Percentiles rank a stretch among this genome's conserved stretches.
Evolutionary conservation across 1,140 invertebrate genomes (phyloP).

Genomic region (Drosophila albomicans): DNA sequence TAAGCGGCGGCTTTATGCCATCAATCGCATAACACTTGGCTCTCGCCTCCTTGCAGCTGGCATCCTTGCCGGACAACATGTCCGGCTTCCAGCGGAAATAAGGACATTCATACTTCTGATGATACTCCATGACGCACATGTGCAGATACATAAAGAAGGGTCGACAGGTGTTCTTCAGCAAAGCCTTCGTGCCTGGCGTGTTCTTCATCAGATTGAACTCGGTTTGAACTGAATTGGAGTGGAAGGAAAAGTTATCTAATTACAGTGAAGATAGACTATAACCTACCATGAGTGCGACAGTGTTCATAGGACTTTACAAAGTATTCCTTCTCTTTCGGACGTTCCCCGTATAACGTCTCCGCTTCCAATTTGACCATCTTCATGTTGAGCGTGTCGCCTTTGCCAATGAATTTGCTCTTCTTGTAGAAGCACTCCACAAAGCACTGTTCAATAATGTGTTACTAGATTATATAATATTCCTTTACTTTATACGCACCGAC

Average conservation of each 20-base stretch:
- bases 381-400: slow-evolving; percentile 70
- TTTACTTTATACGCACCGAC: slow-evolving; percentile 49
- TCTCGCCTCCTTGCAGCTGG: slow-evolving; percentile 20
- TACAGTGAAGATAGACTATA: neutral
- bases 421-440: slow-evolving; percentile 72
- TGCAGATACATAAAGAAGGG: slow-evolving; percentile 64
- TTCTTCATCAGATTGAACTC: slow-evolving; percentile 41
- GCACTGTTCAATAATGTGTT: slow-evolving; percentile 41
- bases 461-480: neutral
- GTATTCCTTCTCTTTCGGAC: slow-evolving; percentile 69
- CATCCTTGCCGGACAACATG: slow-evolving; percentile 11
- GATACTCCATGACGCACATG: slow-evolving; percentile 62
- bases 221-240: neutral
- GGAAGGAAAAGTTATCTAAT: neutral
- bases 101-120: slow-evolving; percentile 64
- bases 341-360: slow-evolving; percentile 39
- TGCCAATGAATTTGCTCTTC: slow-evolving; percentile 68
- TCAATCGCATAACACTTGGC: slow-evolving; percentile 65
- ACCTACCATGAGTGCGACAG: slow-evolving; percentile 61
- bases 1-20: slow-evolving; percentile 29
- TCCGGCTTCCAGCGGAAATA: slow-evolving; percentile 66
- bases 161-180: slow-evolving; percentile 57
- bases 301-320: slow-evolving; percentile 54
- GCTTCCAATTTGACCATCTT: slow-evolving; percentile 72
- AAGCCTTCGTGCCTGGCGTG: slow-evolving; percentile 41